A percentile compares a stretch with the other conserved stretches of the same genome.
Conservation (phyloP, 2,888 invertebrate genomes). For the Drosophila ustulata region DNA sequence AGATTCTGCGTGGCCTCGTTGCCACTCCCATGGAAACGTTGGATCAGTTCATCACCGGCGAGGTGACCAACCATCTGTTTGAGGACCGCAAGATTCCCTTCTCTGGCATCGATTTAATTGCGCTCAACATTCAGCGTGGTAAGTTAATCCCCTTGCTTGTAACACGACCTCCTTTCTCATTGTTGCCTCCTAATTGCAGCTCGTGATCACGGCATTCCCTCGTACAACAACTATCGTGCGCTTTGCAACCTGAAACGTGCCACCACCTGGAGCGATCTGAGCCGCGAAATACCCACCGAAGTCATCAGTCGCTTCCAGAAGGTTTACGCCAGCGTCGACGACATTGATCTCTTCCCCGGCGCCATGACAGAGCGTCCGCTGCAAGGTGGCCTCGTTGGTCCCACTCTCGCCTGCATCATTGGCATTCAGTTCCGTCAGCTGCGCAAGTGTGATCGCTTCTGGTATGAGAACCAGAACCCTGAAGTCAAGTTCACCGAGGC, state of each 20-base stretch:
- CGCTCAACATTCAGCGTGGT: slow-evolving; percentile 94
- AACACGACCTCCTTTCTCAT: neutral
- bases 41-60: slow-evolving; percentile 97
- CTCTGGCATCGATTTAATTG: slow-evolving; percentile 96
- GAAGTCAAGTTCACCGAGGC: slow-evolving; percentile 92
- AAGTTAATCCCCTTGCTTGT: slow-evolving; percentile 47
- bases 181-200: slow-evolving; percentile 82
- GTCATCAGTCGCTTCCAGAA: slow-evolving; percentile 91
- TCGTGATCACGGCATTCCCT: slow-evolving; percentile 94
- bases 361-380: slow-evolving; percentile 95
- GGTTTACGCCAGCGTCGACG: slow-evolving; percentile 95
- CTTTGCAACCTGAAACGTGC: slow-evolving; percentile 95
- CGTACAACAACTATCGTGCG: slow-evolving; percentile 96
- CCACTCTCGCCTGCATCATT: slow-evolving; percentile 97
- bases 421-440: slow-evolving; percentile 96
- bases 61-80: slow-evolving; percentile 97
- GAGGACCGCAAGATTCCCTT: slow-evolving; percentile 95
- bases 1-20: slow-evolving; percentile 93
- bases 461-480: slow-evolving; percentile 96
- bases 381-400: slow-evolving; percentile 96
- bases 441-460: slow-evolving; percentile 97
- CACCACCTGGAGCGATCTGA: slow-evolving; percentile 93
- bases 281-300: slow-evolving; percentile 94
- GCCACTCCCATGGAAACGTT: slow-evolving; percentile 97
- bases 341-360: slow-evolving; percentile 98